phyloP scores from a whole-genome alignment of 2,113 vertebrate genomes.

The Nycticebus coucang region DNA sequence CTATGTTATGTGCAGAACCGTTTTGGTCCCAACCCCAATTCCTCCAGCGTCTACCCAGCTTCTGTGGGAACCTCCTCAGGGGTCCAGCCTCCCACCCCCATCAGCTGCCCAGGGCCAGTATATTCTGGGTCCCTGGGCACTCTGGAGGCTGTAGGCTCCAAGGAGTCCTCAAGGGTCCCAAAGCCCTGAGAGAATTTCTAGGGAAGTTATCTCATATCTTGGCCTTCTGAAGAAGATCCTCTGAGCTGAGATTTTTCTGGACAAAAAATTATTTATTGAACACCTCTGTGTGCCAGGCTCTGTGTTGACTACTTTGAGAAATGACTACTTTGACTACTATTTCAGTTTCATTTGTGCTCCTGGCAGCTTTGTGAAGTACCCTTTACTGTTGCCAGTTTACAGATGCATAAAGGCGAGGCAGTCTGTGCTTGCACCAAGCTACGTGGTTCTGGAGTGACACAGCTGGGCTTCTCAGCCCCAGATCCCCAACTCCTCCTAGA shows the following conservation, averaged over 20 bases:
- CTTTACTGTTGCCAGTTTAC: no score
- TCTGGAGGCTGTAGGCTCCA: background rate
- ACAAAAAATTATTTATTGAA: slow-evolving; percentile 54
- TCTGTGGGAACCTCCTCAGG: background rate
- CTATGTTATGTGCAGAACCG: slow-evolving; percentile 40
- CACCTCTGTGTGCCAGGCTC: slow-evolving; percentile 26
- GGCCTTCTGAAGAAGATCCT: slow-evolving; percentile 16
- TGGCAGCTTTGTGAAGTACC: no score
- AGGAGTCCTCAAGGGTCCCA: slow-evolving; percentile 68
- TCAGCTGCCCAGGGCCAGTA: background rate
- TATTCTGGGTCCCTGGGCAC: background rate
- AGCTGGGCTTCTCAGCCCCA: background rate
- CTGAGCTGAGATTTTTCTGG: background rate
- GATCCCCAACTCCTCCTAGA: background rate
- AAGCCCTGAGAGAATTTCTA: slow-evolving; percentile 58
- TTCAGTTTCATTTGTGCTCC: no score
- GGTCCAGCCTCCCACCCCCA: background rate
- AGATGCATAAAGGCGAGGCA: no score
- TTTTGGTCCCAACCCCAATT: accelerated
- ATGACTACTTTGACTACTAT: no score
- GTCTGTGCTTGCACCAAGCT: no score
- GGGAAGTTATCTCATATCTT: background rate
- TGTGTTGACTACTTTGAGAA: no score
- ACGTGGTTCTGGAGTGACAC: no score
- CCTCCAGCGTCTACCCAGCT: slow-evolving; percentile 49